Evolutionary conservation across 2,113 vertebrate species (phyloP).

Genomic region (Atlantisia rogersi): DNA sequence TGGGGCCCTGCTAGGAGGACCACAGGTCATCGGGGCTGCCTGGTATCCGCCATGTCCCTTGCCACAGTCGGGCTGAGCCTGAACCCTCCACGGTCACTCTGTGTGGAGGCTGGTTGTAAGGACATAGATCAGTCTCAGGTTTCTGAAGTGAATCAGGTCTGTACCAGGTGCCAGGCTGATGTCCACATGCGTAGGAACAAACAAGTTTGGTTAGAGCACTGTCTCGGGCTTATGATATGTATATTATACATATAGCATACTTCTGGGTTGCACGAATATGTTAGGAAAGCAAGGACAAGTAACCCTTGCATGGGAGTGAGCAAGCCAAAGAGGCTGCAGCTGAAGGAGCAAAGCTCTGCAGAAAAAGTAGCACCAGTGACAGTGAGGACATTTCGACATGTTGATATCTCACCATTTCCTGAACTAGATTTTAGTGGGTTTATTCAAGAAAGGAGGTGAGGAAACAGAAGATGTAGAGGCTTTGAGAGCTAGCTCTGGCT

Average conservation of each 20-base stretch:
- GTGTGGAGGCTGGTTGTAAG: not conserved
- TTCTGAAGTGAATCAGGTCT: not conserved
- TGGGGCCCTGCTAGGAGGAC: not conserved
- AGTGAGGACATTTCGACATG: not conserved
- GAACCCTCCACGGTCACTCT: accelerated
- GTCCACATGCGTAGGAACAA: not conserved
- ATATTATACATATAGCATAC: not conserved
- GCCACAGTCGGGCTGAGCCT: not conserved
- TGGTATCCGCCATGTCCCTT: not conserved
- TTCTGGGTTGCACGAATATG: not conserved
- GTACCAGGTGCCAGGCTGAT: accelerated
- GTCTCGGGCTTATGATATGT: not conserved
- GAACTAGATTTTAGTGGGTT: not conserved
- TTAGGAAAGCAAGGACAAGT: not conserved
- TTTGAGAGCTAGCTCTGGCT: not conserved
- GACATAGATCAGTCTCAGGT: not conserved
- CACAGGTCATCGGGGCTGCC: not conserved
- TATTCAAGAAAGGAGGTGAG: not conserved
- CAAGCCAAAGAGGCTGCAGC: not conserved
- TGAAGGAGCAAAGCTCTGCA: not conserved
- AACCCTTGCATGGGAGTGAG: not conserved
- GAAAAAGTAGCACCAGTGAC: not conserved
- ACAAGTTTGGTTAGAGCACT: not conserved
- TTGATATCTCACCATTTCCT: not conserved
- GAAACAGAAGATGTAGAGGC: not conserved